A percentile compares a stretch with the other conserved stretches of the same genome.
These are phyloP conservation scores for Daphoenositta chrysoptera DNA, from an alignment of 2,113 vertebrate genomes.

Conservation along the genomic window DNA sequence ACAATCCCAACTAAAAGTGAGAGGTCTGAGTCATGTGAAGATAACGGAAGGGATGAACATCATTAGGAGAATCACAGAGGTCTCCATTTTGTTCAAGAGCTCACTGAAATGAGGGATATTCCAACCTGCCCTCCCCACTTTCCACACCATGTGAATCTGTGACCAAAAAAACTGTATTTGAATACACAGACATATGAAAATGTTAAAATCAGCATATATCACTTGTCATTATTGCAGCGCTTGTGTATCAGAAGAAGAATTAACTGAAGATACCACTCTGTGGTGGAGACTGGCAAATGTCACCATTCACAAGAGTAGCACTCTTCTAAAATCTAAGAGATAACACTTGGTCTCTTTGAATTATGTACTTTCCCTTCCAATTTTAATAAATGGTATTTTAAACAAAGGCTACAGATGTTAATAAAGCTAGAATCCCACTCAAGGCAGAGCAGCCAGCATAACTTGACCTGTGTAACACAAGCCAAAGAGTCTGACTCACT, in stretches of 20 bases:
- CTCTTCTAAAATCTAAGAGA: not conserved
- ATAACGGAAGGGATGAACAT: not conserved
- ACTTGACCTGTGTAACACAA: not conserved
- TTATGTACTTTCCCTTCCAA: not conserved
- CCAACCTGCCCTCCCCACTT: accelerated
- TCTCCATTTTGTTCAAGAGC: not conserved
- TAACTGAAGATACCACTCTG: not conserved
- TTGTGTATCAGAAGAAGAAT: not conserved
- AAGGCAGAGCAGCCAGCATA: not conserved
- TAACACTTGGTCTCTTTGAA: not conserved
- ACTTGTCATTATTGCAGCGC: not conserved
- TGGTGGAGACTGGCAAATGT: not conserved
- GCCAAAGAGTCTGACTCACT: not conserved
- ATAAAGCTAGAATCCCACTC: not conserved
- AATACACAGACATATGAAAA: not conserved
- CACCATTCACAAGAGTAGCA: not conserved
- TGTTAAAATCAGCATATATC: not conserved
- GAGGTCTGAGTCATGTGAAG: not conserved
- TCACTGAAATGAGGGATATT: not conserved
- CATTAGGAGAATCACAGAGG: not conserved
- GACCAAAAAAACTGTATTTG: not conserved
- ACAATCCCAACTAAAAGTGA: not conserved
- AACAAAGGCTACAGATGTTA: not conserved
- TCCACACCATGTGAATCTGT: not conserved
- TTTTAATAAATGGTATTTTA: not conserved